Percentiles rank a stretch among this genome's conserved stretches.
Evolutionary conservation across 35 echinoderm and acorn worm species (phyloP).

Genomic region (Eucidaris tribuloides): DNA sequence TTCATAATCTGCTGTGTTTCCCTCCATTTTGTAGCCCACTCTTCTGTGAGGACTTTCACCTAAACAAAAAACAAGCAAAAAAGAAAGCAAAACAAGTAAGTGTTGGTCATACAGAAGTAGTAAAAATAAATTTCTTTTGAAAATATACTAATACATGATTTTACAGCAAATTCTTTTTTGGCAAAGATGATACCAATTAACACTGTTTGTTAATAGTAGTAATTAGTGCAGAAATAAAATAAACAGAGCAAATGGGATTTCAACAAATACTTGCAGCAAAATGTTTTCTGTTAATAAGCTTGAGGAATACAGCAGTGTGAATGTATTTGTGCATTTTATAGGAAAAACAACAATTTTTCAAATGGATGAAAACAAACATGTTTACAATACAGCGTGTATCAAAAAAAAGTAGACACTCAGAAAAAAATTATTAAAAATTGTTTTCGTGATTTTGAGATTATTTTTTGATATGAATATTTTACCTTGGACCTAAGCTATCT

Average conservation of each 20-base stretch:
- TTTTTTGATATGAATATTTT: too few species aligned
- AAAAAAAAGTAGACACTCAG: too few species aligned
- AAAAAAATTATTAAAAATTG: too few species aligned
- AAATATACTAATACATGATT: too few species aligned
- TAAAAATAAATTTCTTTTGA: too few species aligned
- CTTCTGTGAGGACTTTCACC: constrained; percentile 89
- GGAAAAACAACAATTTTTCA: neutral
- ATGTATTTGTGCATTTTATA: neutral
- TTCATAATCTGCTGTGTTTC: constrained; percentile 86
- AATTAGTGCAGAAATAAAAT: neutral
- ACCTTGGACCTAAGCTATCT: too few species aligned
- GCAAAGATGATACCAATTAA: too few species aligned
- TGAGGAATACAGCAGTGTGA: neutral
- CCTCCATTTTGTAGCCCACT: constrained; percentile 93
- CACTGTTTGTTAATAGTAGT: too few species aligned
- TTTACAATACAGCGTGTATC: too few species aligned
- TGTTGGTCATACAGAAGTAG: neutral
- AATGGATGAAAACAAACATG: too few species aligned
- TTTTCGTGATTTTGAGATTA: too few species aligned
- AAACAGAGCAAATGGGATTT: neutral
- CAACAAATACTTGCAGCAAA: neutral
- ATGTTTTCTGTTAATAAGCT: neutral
- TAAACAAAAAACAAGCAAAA: constrained; percentile 8
- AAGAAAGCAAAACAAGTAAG: neutral
- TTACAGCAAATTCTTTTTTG: too few species aligned